Evolutionary conservation across 2,888 invertebrate species (phyloP), one percentile per base, ranked within the genome.

Genomic region (Unio delphinus): DNA sequence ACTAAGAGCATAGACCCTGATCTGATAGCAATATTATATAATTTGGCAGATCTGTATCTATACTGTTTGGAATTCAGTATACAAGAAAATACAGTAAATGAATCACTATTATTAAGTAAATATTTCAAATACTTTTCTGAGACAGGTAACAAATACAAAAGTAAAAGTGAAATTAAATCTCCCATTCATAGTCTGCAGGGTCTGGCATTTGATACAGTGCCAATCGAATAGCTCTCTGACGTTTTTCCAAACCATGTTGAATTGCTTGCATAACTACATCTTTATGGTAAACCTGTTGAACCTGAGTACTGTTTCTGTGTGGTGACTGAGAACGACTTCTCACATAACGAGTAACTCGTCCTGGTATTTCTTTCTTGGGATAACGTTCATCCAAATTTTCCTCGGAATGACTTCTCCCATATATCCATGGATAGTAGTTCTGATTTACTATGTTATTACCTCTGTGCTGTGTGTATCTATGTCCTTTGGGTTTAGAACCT

Each of bases 191-290:
- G 30, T 83, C 80, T 26, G 75, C 80, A 15, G 77, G 76, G 23
- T 81, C 80, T 0, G 81, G 79, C 65, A 81, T 77, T 61, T 84
- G 82, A 67, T 84, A 83, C 30, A 81, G 64, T 11, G 84, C 80
- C 61, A 79, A 72, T 63, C 81, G 65, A 18, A 82, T 67, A 7
- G 84, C 84, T 45, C 82, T 71, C 67, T 83, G 83, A 54, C 83
- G 70, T 65, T 83, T 83, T 74, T 85, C 83, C 45, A 83, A 66
- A 3, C 83, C 83, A 56, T 76, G 72, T 71, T 85, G 82, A 64
- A 85, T 81, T 5, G 83, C 84, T 55, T 74, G 74, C 23, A 83
- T 76, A 57, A 83, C 78, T 64, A 82, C 82, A 34, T 79, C 80
- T 45, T 85, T 82, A 45, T 76, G 74, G 58, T 73, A 72, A 23